phyloP scores from a whole-genome alignment of 2,888 invertebrate genomes.

The Drosophila buzzatii region DNA sequence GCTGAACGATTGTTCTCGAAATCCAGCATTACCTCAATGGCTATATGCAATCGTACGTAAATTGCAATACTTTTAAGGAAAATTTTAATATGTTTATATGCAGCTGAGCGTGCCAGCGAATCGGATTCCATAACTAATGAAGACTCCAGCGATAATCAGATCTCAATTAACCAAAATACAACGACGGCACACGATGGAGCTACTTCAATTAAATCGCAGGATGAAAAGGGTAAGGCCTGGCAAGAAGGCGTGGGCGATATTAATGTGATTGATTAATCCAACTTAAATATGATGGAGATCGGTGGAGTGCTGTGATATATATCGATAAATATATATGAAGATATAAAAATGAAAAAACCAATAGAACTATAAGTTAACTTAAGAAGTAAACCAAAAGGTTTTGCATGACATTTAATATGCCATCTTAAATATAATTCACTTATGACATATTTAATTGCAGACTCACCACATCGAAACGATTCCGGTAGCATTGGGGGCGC shows the following conservation, averaged over 20 bases:
- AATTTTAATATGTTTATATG: background rate
- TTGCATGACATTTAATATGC: constrained; percentile 3
- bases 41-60: constrained; percentile 92
- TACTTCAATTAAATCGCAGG: constrained; percentile 83
- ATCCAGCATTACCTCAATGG: constrained; percentile 98
- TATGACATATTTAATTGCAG: constrained; percentile 28
- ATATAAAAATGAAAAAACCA: background rate
- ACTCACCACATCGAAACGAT: constrained; percentile 77
- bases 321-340: background rate
- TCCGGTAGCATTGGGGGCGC: constrained; percentile 35
- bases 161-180: constrained; percentile 86
- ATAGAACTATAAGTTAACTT: constrained; percentile 27
- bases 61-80: background rate
- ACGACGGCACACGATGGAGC: constrained; percentile 84
- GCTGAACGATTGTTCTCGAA: constrained; percentile 98
- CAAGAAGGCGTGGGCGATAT: constrained; percentile 1
- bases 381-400: constrained; percentile 23
- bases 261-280: constrained; percentile 12
- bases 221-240: constrained; percentile 82
- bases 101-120: constrained; percentile 94
- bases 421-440: background rate
- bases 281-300: background rate
- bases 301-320: constrained; percentile 14
- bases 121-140: constrained; percentile 94
- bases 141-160: constrained; percentile 90